These are phyloP conservation scores for Stylophora pistillata DNA, from an alignment of 64 coral and sea anemone genomes.

Conservation along the genomic window DNA sequence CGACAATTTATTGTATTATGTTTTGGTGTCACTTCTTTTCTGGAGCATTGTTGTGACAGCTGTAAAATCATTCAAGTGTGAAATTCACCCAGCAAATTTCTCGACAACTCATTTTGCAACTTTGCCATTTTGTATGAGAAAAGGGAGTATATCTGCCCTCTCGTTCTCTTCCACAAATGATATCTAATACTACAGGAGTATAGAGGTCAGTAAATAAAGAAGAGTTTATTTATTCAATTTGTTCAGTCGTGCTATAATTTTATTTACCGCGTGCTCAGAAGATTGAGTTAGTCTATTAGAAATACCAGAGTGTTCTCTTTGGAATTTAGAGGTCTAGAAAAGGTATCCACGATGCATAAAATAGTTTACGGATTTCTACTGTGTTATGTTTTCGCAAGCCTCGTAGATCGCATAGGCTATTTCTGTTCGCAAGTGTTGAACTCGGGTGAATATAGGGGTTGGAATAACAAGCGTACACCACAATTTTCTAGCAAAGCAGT, in stretches of 20 bases:
- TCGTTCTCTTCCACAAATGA: background rate
- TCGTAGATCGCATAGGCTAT: background rate
- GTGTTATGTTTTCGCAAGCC: background rate
- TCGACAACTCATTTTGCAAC: background rate
- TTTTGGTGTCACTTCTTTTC: background rate
- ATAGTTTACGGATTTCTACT: too few species aligned
- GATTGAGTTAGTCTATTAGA: background rate
- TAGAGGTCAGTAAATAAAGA: background rate
- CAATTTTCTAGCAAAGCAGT: slow-evolving; percentile 47
- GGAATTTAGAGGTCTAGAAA: too few species aligned
- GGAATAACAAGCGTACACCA: slow-evolving; percentile 58
- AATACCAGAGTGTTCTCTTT: too few species aligned
- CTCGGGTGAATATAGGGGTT: slow-evolving; percentile 47
- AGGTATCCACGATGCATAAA: too few species aligned
- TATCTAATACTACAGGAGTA: background rate
- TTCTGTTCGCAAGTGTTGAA: slow-evolving; percentile 58
- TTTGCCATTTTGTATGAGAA: background rate
- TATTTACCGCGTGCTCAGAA: background rate
- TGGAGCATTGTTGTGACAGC: background rate
- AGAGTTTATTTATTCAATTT: background rate
- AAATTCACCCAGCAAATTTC: background rate
- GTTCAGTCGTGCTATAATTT: background rate
- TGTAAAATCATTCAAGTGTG: background rate
- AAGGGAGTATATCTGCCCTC: background rate
- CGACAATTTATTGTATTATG: background rate